These are phyloP conservation scores for Phylloscopus trochilus DNA, from an alignment of 2,113 vertebrate genomes.

Conservation along the genomic window DNA sequence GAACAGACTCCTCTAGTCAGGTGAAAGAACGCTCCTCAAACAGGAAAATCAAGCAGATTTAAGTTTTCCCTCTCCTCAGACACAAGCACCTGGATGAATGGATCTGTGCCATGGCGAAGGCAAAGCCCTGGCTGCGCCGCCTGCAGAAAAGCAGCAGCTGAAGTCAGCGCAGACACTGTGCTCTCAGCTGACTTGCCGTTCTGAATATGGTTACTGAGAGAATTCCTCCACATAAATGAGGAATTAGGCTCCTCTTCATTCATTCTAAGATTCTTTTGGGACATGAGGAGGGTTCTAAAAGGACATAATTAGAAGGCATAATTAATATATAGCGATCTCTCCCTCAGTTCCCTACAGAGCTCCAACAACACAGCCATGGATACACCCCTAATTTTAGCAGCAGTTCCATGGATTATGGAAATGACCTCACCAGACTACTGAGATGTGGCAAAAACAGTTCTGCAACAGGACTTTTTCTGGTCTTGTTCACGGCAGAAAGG, in stretches of 20 bases:
- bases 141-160: background rate
- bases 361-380: background rate
- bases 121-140: background rate
- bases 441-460: background rate
- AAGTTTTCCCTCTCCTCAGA: background rate
- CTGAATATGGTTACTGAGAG: background rate
- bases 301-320: background rate
- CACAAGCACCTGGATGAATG: background rate
- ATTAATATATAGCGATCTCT: background rate
- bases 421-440: background rate
- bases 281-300: background rate
- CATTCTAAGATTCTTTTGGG: background rate
- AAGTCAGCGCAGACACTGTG: background rate
- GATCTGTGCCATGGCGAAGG: background rate
- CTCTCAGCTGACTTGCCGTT: background rate
- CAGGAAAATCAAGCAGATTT: background rate
- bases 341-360: background rate
- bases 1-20: background rate
- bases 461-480: background rate
- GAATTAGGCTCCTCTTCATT: slow-evolving; percentile 9
- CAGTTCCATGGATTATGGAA: background rate
- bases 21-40: background rate
- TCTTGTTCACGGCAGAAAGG: background rate
- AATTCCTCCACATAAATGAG: background rate
- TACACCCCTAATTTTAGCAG: background rate